These are phyloP conservation scores for Microcebus murinus DNA, from an alignment of 2,113 vertebrate genomes.

Conservation along the genomic window DNA sequence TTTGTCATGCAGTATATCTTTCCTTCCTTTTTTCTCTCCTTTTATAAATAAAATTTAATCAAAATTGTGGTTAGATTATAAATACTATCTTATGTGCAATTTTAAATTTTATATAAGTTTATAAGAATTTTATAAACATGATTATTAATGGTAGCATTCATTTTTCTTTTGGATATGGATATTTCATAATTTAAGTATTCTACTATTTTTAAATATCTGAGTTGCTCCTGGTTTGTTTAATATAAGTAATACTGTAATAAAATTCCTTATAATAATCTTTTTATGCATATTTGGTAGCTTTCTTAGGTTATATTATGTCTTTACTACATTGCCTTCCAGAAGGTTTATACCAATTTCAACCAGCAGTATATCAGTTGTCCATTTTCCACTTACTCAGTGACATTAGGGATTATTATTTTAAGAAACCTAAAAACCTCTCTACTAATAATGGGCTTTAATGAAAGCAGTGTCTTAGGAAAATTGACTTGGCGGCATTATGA, in stretches of 20 bases:
- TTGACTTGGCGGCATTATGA: not conserved
- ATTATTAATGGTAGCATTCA: not conserved
- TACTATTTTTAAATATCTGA: not conserved
- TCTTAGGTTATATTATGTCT: not conserved
- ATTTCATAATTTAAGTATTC: not conserved
- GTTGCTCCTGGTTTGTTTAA: slow-evolving; percentile 28
- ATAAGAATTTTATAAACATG: not conserved
- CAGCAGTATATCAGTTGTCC: not conserved
- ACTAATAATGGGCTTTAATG: not conserved
- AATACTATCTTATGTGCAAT: not conserved
- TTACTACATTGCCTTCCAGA: not conserved
- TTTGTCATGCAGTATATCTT: not conserved
- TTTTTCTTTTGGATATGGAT: not conserved
- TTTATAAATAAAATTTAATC: slow-evolving; percentile 44
- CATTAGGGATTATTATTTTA: not conserved
- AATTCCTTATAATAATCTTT: not conserved
- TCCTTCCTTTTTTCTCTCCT: not conserved
- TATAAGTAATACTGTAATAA: not conserved
- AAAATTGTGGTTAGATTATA: not conserved
- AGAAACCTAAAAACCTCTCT: not conserved
- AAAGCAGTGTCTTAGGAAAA: not conserved
- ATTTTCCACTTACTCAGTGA: not conserved
- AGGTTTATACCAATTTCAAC: not conserved
- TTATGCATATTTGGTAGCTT: not conserved
- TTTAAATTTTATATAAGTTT: slow-evolving; percentile 5